Percentiles rank a stretch among this genome's conserved stretches.
These are phyloP conservation scores for Ceraclea dissimilis DNA, from an alignment of 2,888 invertebrate genomes.

Conservation along the genomic window DNA sequence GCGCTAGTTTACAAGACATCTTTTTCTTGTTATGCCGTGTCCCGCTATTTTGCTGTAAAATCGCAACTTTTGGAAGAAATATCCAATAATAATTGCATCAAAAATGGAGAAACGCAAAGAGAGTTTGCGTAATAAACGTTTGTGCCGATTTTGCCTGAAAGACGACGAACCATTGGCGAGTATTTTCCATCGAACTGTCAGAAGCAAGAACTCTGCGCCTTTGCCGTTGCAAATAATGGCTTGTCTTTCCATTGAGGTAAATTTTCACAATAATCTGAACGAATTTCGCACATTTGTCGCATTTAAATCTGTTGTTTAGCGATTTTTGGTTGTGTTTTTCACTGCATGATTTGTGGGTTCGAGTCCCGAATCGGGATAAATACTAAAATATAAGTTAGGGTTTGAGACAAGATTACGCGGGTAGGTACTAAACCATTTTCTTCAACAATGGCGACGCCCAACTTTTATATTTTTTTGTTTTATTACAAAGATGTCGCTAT, in stretches of 20 bases:
- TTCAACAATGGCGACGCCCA: neutral
- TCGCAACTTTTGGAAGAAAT: neutral
- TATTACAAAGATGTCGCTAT: neutral
- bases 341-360: slow-evolving; percentile 1
- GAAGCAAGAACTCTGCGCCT: slow-evolving; percentile 54
- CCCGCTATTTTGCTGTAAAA: neutral
- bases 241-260: slow-evolving; percentile 70
- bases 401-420: slow-evolving; percentile 19
- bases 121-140: slow-evolving; percentile 53
- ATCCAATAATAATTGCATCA: neutral
- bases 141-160: slow-evolving; percentile 69
- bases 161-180: slow-evolving; percentile 55
- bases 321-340: neutral
- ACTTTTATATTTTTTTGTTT: neutral
- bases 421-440: neutral
- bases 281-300: slow-evolving; percentile 18
- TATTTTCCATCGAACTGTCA: slow-evolving; percentile 55
- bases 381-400: slow-evolving; percentile 7
- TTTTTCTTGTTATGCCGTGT: slow-evolving; percentile 3
- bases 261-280: slow-evolving; percentile 13
- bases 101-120: slow-evolving; percentile 55
- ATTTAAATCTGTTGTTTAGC: neutral
- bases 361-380: slow-evolving; percentile 12
- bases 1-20: slow-evolving; percentile 2
- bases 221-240: slow-evolving; percentile 70